Evolutionary conservation across 2,113 vertebrate species (phyloP).

Genomic region (Toxotes jaculatrix): DNA sequence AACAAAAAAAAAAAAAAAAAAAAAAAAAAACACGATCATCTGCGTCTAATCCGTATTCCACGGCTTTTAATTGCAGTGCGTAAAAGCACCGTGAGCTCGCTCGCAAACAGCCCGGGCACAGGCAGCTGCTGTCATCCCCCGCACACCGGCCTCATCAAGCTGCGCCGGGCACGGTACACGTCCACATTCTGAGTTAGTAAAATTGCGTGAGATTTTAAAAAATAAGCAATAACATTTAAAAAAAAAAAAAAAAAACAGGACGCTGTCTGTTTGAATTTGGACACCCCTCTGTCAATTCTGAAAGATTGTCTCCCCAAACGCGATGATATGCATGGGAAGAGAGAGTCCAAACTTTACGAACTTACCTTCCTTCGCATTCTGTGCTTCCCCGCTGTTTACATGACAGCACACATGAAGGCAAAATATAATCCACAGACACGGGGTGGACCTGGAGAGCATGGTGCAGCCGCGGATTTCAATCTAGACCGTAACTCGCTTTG

Average conservation of each 20-base stretch:
- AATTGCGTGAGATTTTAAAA: not conserved
- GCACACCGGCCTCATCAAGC: constrained; percentile 10
- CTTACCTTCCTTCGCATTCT: constrained; percentile 98
- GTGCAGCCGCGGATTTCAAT: constrained; percentile 79
- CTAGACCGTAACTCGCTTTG: constrained; percentile 76
- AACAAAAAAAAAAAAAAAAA: not conserved
- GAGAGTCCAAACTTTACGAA: constrained; percentile 81
- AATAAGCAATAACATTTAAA: no score
- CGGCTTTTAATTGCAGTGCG: constrained; percentile 41
- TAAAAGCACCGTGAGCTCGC: constrained; percentile 60
- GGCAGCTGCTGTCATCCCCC: constrained; percentile 39
- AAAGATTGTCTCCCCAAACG: constrained; percentile 27
- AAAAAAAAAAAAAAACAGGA: not conserved
- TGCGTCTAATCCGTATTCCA: not conserved
- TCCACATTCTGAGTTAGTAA: not conserved
- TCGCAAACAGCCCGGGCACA: constrained; percentile 12
- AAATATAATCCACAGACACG: constrained; percentile 92
- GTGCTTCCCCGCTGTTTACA: constrained; percentile 89
- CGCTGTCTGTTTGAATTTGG: constrained; percentile 1
- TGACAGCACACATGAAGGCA: constrained; percentile 89
- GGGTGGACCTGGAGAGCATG: constrained; percentile 89
- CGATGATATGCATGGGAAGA: constrained; percentile 24
- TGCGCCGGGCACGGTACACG: not conserved
- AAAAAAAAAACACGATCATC: not conserved
- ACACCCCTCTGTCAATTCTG: constrained; percentile 15